phyloP scores from a whole-genome alignment of 1,140 invertebrate genomes.

The Centruroides vittatus region DNA sequence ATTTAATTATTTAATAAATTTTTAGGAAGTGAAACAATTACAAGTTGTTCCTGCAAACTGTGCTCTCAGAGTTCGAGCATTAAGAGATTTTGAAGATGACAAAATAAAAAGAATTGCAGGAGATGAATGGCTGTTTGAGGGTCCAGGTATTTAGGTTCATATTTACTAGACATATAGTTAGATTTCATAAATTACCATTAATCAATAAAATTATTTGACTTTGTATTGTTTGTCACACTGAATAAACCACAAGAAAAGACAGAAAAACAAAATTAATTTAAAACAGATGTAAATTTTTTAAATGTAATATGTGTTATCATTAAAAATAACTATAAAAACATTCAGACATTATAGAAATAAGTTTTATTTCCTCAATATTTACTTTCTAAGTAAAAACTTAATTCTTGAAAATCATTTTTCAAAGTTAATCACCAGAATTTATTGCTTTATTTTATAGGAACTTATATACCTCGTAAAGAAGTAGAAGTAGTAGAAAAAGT shows the following conservation, averaged over 20 bases:
- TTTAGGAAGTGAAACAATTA: constrained; percentile 29
- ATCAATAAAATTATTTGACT: too few species aligned
- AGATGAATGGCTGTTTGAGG: constrained; percentile 39
- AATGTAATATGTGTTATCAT: too few species aligned
- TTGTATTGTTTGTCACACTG: too few species aligned
- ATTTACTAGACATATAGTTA: not conserved
- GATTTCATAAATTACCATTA: not conserved
- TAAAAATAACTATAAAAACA: too few species aligned
- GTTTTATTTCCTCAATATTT: not conserved
- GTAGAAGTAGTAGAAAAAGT: constrained; percentile 32
- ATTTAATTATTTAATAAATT: too few species aligned
- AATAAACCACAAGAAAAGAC: too few species aligned
- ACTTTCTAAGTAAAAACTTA: not conserved
- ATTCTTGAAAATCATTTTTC: too few species aligned
- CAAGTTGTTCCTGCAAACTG: constrained; percentile 33
- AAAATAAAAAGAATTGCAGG: constrained; percentile 30
- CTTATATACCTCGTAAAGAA: constrained; percentile 36
- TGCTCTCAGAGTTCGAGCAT: constrained; percentile 30
- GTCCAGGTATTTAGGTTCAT: constrained; percentile 27
- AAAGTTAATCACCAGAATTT: too few species aligned
- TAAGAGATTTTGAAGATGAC: constrained; percentile 33
- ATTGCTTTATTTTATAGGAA: constrained; percentile 23
- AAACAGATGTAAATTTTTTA: too few species aligned
- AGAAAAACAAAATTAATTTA: too few species aligned
- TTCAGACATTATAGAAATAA: too few species aligned